Conservation (phyloP, 2,113 vertebrate genomes). For the Leuciscus idus region DNA sequence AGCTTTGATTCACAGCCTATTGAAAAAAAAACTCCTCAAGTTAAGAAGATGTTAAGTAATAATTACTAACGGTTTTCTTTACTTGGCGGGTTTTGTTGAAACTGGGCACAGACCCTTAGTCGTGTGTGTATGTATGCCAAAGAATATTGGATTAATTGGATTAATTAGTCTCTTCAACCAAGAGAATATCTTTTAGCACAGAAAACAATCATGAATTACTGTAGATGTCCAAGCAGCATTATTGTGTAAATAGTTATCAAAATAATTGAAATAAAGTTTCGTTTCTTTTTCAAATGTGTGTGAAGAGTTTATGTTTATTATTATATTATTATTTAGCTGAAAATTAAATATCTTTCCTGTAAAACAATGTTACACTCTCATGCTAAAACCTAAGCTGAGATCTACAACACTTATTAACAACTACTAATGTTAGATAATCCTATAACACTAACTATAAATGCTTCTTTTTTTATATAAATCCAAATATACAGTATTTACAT, state of each 20-base stretch:
- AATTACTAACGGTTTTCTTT: not conserved
- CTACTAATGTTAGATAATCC: not conserved
- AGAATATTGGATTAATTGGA: not conserved
- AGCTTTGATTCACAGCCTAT: not conserved
- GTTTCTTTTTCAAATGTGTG: slow-evolving; percentile 3
- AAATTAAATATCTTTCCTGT: not conserved
- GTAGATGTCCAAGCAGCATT: not conserved
- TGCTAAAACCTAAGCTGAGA: no score
- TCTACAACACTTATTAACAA: not conserved
- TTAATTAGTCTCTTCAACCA: not conserved
- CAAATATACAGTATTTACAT: slow-evolving; percentile 21
- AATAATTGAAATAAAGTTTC: slow-evolving; percentile 6
- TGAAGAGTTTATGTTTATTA: not conserved
- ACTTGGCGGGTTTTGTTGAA: not conserved
- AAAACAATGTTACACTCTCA: not conserved
- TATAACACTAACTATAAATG: not conserved
- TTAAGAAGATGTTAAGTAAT: not conserved
- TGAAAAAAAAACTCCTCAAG: not conserved
- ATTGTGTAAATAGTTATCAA: slow-evolving; percentile 1
- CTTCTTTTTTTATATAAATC: not conserved
- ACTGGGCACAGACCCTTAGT: not conserved
- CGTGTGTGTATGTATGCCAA: slow-evolving; percentile 22
- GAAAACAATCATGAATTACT: slow-evolving; percentile 7
- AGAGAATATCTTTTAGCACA: slow-evolving; percentile 5
- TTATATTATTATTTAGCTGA: not conserved